Evolutionary conservation across 2,797 vertebrate species (phyloP), one percentile per base, ranked within the genome.

Genomic region (Siniperca undulata): DNA sequence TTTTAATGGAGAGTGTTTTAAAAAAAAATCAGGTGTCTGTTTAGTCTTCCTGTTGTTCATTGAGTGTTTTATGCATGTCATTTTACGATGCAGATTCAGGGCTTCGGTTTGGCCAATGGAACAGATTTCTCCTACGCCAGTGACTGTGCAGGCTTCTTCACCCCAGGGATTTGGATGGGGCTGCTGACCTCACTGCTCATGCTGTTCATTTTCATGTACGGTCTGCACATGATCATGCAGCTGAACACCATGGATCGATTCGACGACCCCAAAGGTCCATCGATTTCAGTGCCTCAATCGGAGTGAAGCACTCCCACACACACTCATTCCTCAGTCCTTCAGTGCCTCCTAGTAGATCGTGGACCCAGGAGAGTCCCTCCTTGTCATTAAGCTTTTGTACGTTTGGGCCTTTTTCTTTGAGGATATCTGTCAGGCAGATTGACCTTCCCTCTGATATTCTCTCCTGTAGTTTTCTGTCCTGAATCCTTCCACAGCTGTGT

Each of bases 211-310:
- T 96, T 98, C 19, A 95, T 97, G 74, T 98, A 97, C 0, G 97
- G 97, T 12, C 90, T 98, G 60, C 97, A 98, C 93, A 98, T 98
- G 97, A 96, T 98, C 84, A 96, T 97, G 92, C 96, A 97, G 82
- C 87, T 98, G 4, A 96, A 95, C 93, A 97, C 97, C 74, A 98
- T 98, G 97, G 97, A 98, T 94, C 97, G 97, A 11, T 98, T 98
- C 14, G 97, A 98, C 0, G 97, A 98, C 88, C 97, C 97, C 73
- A 98, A 98, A 90, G 97, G 97, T 22, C 96, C 97, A 0, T 84
- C 94, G 6, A 97, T 98, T 73, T 95, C 96, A 48, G 96, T 98
- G 86, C 97, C 97, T 77, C 97, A 96, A 93, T 93, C 90, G 0
- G 97, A 98, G 70, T 98, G 92, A 97, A 78, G 34, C 12, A 0